Base-by-base conservation (phyloP, 2,113 vertebrate genomes). In the Glaucidium brasilianum region DNA sequence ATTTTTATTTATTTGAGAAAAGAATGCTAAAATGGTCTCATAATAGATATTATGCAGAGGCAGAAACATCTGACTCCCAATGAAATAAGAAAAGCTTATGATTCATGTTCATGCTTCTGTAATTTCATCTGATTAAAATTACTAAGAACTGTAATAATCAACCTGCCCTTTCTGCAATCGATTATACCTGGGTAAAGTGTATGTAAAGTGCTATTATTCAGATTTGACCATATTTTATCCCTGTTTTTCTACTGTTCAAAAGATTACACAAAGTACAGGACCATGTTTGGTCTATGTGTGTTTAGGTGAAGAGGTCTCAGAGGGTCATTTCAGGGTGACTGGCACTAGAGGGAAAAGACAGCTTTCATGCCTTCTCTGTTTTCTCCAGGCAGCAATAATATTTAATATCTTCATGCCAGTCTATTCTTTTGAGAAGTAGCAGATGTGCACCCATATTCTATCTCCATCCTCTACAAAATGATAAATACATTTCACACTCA, bases 21-120 rank as follows among this genome's bases (percentile, higher is more conserved):
- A 50, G n/a, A 87, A 87, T 75, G 30, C 22, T 90, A 55, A 59
- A 93, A 72, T 91, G n/a, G 67, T 93, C 15, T 97, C 90, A 94
- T 74, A 91, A 94, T 78, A 87, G 45, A 83, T 93, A 74, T 35
- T 93, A 92, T 82, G 76, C 39, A 95, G 85, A 64, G 37, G 64
- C 53, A 94, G 94, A 96, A 97, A 93, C 80, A 96, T 92, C 95
- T 97, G 96, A 55, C 59, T 92, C 30, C 49, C 68, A 92, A 93
- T 32, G 72, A 96, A 97, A 90, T 79, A 97, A 96, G 49, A 85
- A 95, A 96, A 95, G 30, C 50, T 77, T 94, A 87, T 96, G 68
- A 96, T 97, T 96, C 94, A 85, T 77, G 37, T 91, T 91, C 47
- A 63, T 84, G 91, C 85, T 43, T 93, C 58, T 93, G 72, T 84